Evolutionary conservation across 1,140 invertebrate species (phyloP).

Genomic region (Drosophila obscura): DNA sequence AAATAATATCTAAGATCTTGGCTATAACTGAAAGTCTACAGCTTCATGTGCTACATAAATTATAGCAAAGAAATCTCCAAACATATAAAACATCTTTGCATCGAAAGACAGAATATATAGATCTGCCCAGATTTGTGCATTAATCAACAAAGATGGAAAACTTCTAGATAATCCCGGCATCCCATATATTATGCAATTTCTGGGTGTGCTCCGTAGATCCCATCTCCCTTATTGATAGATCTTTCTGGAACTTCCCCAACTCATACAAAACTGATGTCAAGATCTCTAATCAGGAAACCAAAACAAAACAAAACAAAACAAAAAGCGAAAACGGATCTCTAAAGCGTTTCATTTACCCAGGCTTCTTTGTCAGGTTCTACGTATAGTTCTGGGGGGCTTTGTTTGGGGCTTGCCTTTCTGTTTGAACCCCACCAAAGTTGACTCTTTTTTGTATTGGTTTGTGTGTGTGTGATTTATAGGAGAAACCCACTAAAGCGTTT

Average conservation of each 20-base stretch:
- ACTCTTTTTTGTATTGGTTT: not conserved
- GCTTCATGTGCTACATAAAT: slow-evolving; percentile 34
- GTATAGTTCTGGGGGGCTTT: slow-evolving; percentile 18
- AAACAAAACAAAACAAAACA: not conserved
- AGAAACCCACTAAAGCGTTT: slow-evolving; percentile 46
- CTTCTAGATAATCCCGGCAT: too few species aligned
- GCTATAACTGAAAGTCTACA: slow-evolving; percentile 20
- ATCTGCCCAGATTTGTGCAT: too few species aligned
- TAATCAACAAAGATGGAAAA: too few species aligned
- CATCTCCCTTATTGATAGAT: not conserved
- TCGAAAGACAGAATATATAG: too few species aligned
- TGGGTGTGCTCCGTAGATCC: not conserved
- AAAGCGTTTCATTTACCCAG: slow-evolving; percentile 34
- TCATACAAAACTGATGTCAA: slow-evolving; percentile 6
- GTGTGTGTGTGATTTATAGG: slow-evolving; percentile 32
- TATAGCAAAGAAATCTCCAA: not conserved
- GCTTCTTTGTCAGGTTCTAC: slow-evolving; percentile 23
- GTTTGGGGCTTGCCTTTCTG: slow-evolving; percentile 13
- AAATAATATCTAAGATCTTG: slow-evolving; percentile 26
- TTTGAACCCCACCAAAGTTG: slow-evolving; percentile 26
- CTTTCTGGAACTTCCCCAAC: slow-evolving; percentile 7
- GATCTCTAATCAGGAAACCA: slow-evolving; percentile 25
- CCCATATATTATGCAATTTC: not conserved
- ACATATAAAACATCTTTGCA: too few species aligned
- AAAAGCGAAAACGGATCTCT: slow-evolving; percentile 17